These are phyloP conservation scores for Mesitornis unicolor DNA, from an alignment of 2,113 vertebrate genomes.

Conservation along the genomic window DNA sequence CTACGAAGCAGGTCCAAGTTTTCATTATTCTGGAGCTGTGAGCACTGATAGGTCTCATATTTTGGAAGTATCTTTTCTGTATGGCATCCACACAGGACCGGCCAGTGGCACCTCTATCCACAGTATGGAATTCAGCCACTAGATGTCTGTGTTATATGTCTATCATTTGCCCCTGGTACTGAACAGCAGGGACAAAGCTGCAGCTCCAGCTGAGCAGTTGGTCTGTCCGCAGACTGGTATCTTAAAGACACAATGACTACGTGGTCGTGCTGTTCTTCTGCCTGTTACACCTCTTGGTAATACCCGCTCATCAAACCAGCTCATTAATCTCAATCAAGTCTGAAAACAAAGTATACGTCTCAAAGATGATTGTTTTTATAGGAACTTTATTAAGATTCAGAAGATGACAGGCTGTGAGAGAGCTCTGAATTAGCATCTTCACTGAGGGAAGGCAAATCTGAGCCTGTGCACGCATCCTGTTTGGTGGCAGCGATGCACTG, in stretches of 20 bases:
- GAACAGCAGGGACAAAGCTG: neutral
- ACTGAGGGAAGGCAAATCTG: neutral
- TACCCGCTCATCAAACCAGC: neutral
- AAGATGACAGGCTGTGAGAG: neutral
- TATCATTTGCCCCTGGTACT: neutral
- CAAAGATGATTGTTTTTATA: neutral
- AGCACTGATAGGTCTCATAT: neutral
- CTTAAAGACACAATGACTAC: neutral
- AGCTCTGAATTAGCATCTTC: neutral
- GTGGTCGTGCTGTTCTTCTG: neutral
- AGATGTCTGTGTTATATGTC: neutral
- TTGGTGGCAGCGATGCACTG: neutral
- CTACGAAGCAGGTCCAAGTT: neutral
- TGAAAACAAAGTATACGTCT: neutral
- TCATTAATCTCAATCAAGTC: neutral
- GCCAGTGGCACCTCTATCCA: neutral
- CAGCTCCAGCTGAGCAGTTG: neutral
- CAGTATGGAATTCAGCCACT: neutral
- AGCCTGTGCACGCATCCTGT: neutral
- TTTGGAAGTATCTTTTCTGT: neutral
- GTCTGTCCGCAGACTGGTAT: neutral
- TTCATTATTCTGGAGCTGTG: neutral
- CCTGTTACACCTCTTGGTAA: neutral
- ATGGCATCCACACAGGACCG: neutral
- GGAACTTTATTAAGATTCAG: neutral